phyloP scores from a whole-genome alignment of 2,113 vertebrate species.

The Ancistrus triradiatus region DNA sequence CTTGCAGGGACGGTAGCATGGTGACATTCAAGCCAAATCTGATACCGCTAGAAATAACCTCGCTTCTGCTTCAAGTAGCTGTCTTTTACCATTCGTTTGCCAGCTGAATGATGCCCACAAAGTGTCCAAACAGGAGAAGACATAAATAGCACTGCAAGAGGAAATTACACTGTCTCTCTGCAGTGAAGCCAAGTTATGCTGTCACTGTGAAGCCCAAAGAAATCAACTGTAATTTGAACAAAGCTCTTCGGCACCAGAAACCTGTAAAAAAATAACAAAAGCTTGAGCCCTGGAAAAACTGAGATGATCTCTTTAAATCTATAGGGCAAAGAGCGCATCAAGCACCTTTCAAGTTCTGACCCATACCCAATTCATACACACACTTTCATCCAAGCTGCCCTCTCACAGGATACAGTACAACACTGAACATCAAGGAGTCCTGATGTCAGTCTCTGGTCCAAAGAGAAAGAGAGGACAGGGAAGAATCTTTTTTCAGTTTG shows the following conservation, averaged over 20 bases:
- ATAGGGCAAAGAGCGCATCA: constrained; percentile 8
- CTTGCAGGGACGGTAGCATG: too few relatives aligned
- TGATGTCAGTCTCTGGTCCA: constrained; percentile 3
- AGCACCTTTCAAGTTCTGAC: constrained; percentile 21
- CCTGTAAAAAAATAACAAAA: not conserved
- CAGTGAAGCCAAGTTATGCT: constrained; percentile 32
- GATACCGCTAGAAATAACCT: not conserved
- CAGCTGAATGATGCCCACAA: constrained; percentile 2
- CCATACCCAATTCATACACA: constrained; percentile 20
- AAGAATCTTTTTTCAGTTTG: constrained; percentile 19
- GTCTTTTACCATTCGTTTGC: not conserved
- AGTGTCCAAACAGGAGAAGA: constrained; percentile 14
- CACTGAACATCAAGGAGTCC: constrained; percentile 13
- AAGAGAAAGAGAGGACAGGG: not conserved
- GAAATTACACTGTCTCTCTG: constrained; percentile 34
- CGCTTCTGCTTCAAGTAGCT: not conserved
- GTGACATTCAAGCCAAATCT: constrained; percentile 1
- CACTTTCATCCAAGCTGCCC: constrained; percentile 12
- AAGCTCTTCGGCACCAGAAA: not conserved
- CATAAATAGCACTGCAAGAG: constrained; percentile 18
- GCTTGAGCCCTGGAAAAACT: constrained; percentile 10
- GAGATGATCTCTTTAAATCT: constrained; percentile 11
- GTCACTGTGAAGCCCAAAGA: constrained; percentile 31
- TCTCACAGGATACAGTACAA: constrained; percentile 8
- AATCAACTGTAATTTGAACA: constrained; percentile 22